A percentile compares a stretch with the other conserved stretches of the same genome.
Evolutionary conservation across 2,113 vertebrate species (phyloP).

Genomic region (Electrona antarctica): DNA sequence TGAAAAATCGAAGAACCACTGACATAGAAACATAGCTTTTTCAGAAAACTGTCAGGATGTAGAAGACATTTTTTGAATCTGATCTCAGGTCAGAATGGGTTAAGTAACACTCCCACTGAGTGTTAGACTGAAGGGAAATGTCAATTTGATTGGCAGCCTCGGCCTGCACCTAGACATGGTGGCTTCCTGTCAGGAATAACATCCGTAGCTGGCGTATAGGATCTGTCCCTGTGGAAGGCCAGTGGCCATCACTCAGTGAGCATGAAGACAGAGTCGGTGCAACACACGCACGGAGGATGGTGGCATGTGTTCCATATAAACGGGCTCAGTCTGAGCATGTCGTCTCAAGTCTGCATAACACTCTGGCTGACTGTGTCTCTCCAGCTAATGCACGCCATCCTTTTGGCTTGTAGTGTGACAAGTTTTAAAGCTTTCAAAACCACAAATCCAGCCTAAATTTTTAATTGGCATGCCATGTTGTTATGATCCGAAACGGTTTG

Average conservation of each 20-base stretch:
- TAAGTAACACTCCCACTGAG: constrained; percentile 30
- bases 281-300: constrained; percentile 11
- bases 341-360: constrained; percentile 1
- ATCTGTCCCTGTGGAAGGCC: constrained; percentile 33
- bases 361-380: neutral
- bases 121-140: constrained; percentile 23
- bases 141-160: constrained; percentile 47
- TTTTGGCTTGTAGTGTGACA: neutral
- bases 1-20: too few relatives aligned
- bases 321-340: neutral
- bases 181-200: constrained; percentile 50
- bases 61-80: too few relatives aligned
- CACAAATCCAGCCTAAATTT: too few relatives aligned
- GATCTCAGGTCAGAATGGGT: too few relatives aligned
- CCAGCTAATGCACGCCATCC: neutral
- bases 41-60: too few relatives aligned
- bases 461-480: too few relatives aligned
- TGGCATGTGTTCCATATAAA: constrained; percentile 35
- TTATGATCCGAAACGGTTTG: too few relatives aligned
- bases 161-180: constrained; percentile 25
- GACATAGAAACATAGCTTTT: too few relatives aligned
- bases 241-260: neutral
- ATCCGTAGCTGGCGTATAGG: constrained; percentile 48
- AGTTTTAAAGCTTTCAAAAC: too few relatives aligned
- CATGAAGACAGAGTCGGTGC: constrained; percentile 16